phyloP scores from a whole-genome alignment of 2,113 vertebrate genomes.

The Gobiocypris rarus region DNA sequence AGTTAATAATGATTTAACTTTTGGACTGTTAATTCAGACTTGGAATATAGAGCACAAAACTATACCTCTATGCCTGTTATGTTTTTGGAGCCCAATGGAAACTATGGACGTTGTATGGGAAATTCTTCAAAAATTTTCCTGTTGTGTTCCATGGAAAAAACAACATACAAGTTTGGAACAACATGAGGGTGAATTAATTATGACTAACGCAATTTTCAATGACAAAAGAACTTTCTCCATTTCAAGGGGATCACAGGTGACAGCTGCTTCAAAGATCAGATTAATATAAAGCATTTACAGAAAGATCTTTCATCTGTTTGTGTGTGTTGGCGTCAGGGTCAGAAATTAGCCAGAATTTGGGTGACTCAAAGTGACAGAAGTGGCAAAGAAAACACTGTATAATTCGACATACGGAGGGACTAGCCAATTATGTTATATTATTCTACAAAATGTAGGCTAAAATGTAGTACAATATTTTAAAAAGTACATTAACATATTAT shows the following conservation, averaged over 20 bases:
- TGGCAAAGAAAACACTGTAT: neutral
- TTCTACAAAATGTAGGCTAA: no score
- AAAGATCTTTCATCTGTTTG: neutral
- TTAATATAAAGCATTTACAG: neutral
- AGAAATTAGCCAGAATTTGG: neutral
- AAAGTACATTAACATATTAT: no score
- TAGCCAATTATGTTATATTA: neutral
- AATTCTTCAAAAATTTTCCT: neutral
- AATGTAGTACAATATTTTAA: no score
- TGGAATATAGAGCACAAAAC: neutral
- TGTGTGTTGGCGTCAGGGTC: neutral
- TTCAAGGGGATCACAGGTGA: neutral
- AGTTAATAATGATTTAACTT: neutral
- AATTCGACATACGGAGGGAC: neutral
- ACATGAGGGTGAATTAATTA: neutral
- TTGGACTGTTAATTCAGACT: neutral
- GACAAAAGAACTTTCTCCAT: neutral
- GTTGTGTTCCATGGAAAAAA: slow-evolving; percentile 17
- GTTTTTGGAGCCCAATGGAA: neutral
- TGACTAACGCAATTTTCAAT: neutral
- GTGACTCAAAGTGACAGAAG: neutral
- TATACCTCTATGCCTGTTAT: neutral
- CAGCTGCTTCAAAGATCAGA: neutral
- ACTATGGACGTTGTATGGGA: neutral
- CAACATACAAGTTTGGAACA: neutral